phyloP scores from a whole-genome alignment of 1,140 invertebrate species.

The Polypedilum vanderplanki region DNA sequence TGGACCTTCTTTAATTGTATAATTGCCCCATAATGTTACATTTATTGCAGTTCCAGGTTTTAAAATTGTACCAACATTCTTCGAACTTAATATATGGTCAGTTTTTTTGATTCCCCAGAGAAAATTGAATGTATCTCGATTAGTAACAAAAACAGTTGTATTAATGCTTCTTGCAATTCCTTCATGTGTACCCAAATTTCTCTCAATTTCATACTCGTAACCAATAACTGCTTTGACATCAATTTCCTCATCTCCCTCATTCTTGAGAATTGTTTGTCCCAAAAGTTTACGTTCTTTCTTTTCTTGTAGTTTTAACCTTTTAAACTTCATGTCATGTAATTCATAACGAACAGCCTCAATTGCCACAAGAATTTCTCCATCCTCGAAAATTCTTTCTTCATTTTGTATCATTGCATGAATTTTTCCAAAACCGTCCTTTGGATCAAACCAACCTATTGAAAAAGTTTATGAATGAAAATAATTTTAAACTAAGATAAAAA shows the following conservation, averaged over 20 bases:
- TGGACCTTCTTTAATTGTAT: constrained; percentile 61
- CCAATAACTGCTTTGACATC: constrained; percentile 60
- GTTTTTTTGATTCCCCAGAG: not conserved
- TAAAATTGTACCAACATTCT: constrained; percentile 39
- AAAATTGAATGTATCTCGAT: constrained; percentile 45
- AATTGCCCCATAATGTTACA: constrained; percentile 63
- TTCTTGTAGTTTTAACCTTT: constrained; percentile 49
- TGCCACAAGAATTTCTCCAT: constrained; percentile 69
- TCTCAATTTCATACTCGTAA: constrained; percentile 59
- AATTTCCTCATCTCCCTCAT: constrained; percentile 48
- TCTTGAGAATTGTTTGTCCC: constrained; percentile 55
- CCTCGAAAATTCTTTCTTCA: constrained; percentile 51
- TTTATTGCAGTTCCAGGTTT: constrained; percentile 71
- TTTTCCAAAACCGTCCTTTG: constrained; percentile 54
- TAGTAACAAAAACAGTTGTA: constrained; percentile 54
- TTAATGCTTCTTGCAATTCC: constrained; percentile 65
- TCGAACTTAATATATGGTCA: constrained; percentile 32
- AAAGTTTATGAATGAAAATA: not conserved
- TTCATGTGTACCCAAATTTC: constrained; percentile 71
- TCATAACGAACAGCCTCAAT: constrained; percentile 69
- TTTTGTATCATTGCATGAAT: constrained; percentile 58
- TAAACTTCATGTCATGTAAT: constrained; percentile 56
- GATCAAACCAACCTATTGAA: constrained; percentile 47
- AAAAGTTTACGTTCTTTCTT: constrained; percentile 50
- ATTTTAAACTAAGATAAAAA: too few relatives aligned